Conservation (phyloP, 2,888 invertebrate genomes). For the Polylopha cassiicola region DNA sequence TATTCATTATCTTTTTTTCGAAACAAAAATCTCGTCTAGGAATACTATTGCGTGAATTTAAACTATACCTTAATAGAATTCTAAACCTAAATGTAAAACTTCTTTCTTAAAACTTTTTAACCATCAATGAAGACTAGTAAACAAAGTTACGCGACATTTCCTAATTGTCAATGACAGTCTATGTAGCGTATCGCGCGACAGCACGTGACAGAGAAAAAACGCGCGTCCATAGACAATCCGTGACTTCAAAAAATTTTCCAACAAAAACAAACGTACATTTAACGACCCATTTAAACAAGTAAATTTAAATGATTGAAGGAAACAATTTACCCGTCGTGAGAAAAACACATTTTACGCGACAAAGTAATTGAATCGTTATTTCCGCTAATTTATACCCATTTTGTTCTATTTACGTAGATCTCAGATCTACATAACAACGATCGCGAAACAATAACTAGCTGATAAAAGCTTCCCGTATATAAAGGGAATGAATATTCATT, state of each 20-base stretch:
- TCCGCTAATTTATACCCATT: constrained; percentile 58
- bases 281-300: not conserved
- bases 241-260: constrained; percentile 33
- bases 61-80: too few relatives aligned
- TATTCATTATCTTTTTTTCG: too few relatives aligned
- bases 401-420: constrained; percentile 45
- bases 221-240: constrained; percentile 37
- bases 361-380: constrained; percentile 54
- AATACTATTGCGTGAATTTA: too few relatives aligned
- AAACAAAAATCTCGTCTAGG: too few relatives aligned
- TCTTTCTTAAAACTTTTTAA: too few relatives aligned
- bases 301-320: too few relatives aligned
- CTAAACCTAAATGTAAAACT: too few relatives aligned
- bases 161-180: constrained; percentile 32
- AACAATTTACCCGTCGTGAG: constrained; percentile 26
- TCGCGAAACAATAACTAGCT: constrained; percentile 59
- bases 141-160: constrained; percentile 21
- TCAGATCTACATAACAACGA: constrained; percentile 67
- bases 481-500: constrained; percentile 58
- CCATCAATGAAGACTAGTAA: constrained; percentile 1
- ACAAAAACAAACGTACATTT: constrained; percentile 9
- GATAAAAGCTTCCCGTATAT: constrained; percentile 58
- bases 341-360: constrained; percentile 44
- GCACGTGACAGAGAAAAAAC: constrained; percentile 52
- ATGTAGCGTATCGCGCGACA: constrained; percentile 24